Evolutionary conservation across 2,797 vertebrate genomes (phyloP), one percentile per base, ranked within the genome.

Genomic region (Columba guinea): DNA sequence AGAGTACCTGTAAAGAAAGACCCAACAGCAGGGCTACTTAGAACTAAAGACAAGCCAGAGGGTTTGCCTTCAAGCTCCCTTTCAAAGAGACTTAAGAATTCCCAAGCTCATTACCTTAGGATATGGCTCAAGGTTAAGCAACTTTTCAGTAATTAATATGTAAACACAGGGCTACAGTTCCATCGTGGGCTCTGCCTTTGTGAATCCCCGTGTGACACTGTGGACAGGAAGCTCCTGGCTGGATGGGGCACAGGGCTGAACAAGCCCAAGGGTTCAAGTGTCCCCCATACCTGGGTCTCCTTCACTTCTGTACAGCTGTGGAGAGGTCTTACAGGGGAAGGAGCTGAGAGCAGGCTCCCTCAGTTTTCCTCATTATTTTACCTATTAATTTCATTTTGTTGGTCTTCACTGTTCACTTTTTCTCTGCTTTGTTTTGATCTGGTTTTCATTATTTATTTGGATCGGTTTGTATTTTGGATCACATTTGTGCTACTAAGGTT

Each of bases 371-470:
- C 39, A 6, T 28, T 30, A 24, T 74, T 79, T 82, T 58, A 63
- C 44, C 53, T 64, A 16, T 27, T 53, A 17, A 73, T 79, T 93
- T 87, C 5, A 17, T 79, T 63, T 63, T 55, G 44, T 51, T 9
- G 4, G 17, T 27, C 32, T 56, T 81, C 3, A 2, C 4, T 24
- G 37, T 55, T 78, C 1, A 0, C 7, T 46, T 53, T 18, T 84
- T 93, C 84, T 68, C 76, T 24, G 48, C 62, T 70, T 76, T 89
- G 39, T 84, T 82, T 90, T 26, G 5, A 55, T 76, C 52, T 93
- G 85, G 16, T 79, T 91, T 84, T 82, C 44, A 23, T 84, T 63
- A 58, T 88, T 94, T 84, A 4, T 82, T 91, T 94, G 91, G 69
- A 35, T 76, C 41, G 28, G 39, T 89, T 94, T 83, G 39, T 76